These are phyloP conservation scores for Psilopsiagon aymara DNA, from an alignment of 2,113 vertebrate species.

Conservation along the genomic window DNA sequence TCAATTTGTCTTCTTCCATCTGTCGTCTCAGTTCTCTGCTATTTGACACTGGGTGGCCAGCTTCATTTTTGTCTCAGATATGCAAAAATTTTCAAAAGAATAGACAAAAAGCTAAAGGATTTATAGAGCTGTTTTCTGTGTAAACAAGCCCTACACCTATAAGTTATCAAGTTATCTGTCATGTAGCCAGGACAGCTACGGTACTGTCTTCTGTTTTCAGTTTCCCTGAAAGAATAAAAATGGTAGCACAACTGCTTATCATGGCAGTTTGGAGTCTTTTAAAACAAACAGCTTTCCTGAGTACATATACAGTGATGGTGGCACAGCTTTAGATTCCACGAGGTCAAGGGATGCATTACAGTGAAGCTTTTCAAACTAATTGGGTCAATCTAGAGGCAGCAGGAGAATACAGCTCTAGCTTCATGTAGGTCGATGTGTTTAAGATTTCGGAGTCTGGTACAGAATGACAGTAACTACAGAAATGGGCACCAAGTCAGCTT, in stretches of 20 bases:
- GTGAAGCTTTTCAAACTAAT: not conserved
- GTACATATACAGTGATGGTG: not conserved
- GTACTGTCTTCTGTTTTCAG: not conserved
- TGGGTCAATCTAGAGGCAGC: not conserved
- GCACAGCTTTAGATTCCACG: not conserved
- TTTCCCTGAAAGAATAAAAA: not conserved
- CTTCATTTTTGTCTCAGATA: not conserved
- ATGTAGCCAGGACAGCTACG: not conserved
- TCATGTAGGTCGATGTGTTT: not conserved
- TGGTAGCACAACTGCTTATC: not conserved
- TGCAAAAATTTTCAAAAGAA: not conserved
- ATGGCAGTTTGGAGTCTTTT: not conserved
- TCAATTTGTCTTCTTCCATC: not conserved
- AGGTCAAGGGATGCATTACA: not conserved
- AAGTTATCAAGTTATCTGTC: not conserved
- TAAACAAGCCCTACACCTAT: not conserved
- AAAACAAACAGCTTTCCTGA: not conserved
- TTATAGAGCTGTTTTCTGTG: not conserved
- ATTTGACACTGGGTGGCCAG: not conserved
- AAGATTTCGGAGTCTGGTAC: not conserved
- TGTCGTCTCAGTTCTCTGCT: not conserved
- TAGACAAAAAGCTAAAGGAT: not conserved
- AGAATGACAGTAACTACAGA: not conserved
- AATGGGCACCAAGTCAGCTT: not conserved
- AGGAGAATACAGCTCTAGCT: not conserved